Evolutionary conservation across 2,888 invertebrate genomes (phyloP).

Genomic region (Heteromurus nitidus): DNA sequence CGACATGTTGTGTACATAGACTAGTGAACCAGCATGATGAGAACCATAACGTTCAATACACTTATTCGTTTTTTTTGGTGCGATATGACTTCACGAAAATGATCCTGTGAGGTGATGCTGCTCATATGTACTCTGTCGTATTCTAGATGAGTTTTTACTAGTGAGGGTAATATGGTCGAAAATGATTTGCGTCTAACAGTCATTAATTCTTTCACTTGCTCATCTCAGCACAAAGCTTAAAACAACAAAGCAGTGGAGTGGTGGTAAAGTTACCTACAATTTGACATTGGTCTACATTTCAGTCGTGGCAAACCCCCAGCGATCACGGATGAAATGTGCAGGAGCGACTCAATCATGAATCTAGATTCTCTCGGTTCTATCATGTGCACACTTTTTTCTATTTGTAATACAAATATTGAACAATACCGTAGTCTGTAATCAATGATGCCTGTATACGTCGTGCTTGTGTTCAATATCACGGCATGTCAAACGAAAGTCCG

Average conservation of each 20-base stretch:
- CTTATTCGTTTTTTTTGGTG: no score
- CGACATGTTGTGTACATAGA: not conserved
- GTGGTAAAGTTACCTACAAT: constrained; percentile 1
- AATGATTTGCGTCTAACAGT: no score
- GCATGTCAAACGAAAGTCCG: not conserved
- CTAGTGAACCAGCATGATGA: not conserved
- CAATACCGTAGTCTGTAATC: constrained; percentile 15
- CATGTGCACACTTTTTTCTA: not conserved
- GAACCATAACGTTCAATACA: not conserved
- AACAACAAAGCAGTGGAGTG: constrained; percentile 1
- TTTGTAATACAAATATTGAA: constrained; percentile 1
- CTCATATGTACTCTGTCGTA: no score
- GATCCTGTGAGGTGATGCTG: no score
- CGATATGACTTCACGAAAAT: constrained; percentile 8
- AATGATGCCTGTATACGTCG: not conserved
- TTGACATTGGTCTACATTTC: constrained; percentile 62
- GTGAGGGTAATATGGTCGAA: no score
- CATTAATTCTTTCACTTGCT: not conserved
- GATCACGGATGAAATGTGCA: no score
- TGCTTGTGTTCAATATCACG: constrained; percentile 6
- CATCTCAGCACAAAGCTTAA: constrained; percentile 6
- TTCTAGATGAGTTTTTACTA: not conserved
- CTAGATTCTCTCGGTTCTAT: constrained; percentile 3
- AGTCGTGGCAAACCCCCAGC: constrained; percentile 36
- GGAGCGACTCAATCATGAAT: no score